Percentiles rank a stretch among this genome's conserved stretches.
phyloP scores from a whole-genome alignment of 2,888 invertebrate species.

The Athalia cordata region DNA sequence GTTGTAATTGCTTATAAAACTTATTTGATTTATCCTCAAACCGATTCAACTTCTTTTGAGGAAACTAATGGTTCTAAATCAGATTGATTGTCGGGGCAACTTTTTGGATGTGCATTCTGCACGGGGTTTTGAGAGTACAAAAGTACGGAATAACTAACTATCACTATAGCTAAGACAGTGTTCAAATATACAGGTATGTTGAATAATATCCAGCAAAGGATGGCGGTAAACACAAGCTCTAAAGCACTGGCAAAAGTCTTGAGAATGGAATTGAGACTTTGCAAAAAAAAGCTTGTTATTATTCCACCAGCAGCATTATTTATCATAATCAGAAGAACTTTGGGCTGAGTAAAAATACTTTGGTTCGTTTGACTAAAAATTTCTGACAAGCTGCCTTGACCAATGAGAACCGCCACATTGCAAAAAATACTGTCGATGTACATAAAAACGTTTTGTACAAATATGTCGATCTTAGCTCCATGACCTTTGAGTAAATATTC shows the following conservation, averaged over 20 bases:
- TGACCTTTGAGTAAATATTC: constrained; percentile 93
- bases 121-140: constrained; percentile 95
- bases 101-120: constrained; percentile 57
- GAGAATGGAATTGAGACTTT: constrained; percentile 93
- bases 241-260: constrained; percentile 97
- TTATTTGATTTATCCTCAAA: background rate
- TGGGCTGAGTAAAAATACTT: constrained; percentile 77
- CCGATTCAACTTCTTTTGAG: constrained; percentile 6
- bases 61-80: constrained; percentile 19
- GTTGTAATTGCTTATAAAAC: background rate
- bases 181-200: constrained; percentile 88
- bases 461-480: constrained; percentile 90
- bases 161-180: constrained; percentile 86
- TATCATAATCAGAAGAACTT: constrained; percentile 87
- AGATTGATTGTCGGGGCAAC: background rate
- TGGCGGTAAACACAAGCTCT: constrained; percentile 92
- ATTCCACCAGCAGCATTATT: constrained; percentile 95
- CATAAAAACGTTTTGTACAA: constrained; percentile 96
- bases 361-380: constrained; percentile 78
- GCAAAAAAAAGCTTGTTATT: constrained; percentile 94
- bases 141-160: constrained; percentile 89
- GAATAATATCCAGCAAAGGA: constrained; percentile 90
- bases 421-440: constrained; percentile 96
- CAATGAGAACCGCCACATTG: constrained; percentile 84
- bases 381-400: constrained; percentile 79